Conservation (phyloP, 2,888 invertebrate genomes). For the Drosophila leonis region DNA sequence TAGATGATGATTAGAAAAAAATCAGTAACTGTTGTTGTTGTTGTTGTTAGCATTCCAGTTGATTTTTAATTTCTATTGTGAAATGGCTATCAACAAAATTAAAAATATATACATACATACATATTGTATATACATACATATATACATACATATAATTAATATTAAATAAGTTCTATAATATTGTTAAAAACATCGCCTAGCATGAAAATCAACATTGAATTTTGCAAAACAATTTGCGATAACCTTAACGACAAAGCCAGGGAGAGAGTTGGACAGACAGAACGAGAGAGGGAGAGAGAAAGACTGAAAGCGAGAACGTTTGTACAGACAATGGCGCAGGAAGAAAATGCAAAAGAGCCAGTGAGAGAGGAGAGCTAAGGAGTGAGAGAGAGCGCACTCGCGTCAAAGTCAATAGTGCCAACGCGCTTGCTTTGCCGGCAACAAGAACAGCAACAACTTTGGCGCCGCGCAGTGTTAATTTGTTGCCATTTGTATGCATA, state of each 20-base stretch:
- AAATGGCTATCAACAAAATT: constrained; percentile 39
- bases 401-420: constrained; percentile 37
- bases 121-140: not conserved
- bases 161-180: constrained; percentile 40
- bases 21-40: constrained; percentile 8
- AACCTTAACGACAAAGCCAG: constrained; percentile 56
- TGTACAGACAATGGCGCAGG: constrained; percentile 3
- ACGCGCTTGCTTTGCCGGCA: constrained; percentile 40
- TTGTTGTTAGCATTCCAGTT: not conserved
- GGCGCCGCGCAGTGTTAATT: constrained; percentile 77
- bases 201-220: constrained; percentile 51
- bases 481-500: constrained; percentile 64
- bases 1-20: constrained; percentile 5
- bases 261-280: not conserved
- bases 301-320: not conserved
- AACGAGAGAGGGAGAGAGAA: not conserved
- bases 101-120: no score
- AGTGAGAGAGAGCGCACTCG: constrained; percentile 11
- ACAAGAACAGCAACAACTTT: constrained; percentile 37
- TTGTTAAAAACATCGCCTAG: constrained; percentile 45
- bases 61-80: constrained; percentile 22
- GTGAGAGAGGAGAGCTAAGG: not conserved
- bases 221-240: constrained; percentile 65
- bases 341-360: constrained; percentile 16
- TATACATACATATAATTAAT: not conserved